Conservation (phyloP, 2,888 invertebrate species). For the Netelia melanura region DNA sequence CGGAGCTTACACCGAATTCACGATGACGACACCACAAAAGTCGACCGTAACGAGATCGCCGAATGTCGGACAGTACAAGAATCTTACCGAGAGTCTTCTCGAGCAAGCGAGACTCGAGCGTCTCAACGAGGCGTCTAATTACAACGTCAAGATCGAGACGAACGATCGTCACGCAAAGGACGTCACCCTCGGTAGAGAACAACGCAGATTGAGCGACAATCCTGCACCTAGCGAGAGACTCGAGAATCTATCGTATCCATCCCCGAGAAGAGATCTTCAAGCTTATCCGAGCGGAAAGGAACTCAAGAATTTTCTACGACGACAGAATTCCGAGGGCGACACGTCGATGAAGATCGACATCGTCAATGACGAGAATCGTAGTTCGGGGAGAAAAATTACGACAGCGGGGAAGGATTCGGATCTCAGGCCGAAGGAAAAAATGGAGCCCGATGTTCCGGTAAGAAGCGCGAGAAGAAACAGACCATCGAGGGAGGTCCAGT, state of each 20-base stretch:
- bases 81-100: slow-evolving; percentile 78
- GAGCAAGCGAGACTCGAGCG: slow-evolving; percentile 79
- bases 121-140: slow-evolving; percentile 80
- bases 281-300: slow-evolving; percentile 72
- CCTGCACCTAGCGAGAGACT: slow-evolving; percentile 71
- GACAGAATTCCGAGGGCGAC: slow-evolving; percentile 83
- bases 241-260: slow-evolving; percentile 75
- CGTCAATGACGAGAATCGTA: slow-evolving; percentile 71
- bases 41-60: slow-evolving; percentile 79
- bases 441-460: slow-evolving; percentile 83
- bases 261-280: slow-evolving; percentile 72
- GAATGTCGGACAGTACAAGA: slow-evolving; percentile 80
- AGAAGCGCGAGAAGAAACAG: slow-evolving; percentile 82
- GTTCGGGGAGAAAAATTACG: slow-evolving; percentile 40
- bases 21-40: slow-evolving; percentile 78
- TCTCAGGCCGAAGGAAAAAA: slow-evolving; percentile 75
- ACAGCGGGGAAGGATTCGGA: slow-evolving; percentile 65
- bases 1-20: slow-evolving; percentile 77
- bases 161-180: slow-evolving; percentile 76
- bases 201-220: slow-evolving; percentile 78
- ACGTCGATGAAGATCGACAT: slow-evolving; percentile 73
- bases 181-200: slow-evolving; percentile 70
- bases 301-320: slow-evolving; percentile 75
- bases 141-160: slow-evolving; percentile 79
- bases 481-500: slow-evolving; percentile 82